These are phyloP conservation scores for Junonia oenone DNA, from an alignment of 2,888 invertebrate species.

Conservation along the genomic window DNA sequence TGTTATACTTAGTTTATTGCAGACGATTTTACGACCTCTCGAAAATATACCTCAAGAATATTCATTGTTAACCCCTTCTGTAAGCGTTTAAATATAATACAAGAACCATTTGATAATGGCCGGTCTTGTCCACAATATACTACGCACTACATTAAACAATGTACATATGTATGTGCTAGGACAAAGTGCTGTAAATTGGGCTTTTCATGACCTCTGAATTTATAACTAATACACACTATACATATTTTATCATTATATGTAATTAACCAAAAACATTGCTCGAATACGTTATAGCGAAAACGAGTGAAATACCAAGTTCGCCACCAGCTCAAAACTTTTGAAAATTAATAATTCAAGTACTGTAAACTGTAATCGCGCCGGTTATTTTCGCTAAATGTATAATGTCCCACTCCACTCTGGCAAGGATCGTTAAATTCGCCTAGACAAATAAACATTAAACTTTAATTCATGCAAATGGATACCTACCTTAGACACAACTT, in stretches of 20 bases:
- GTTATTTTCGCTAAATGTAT: neutral
- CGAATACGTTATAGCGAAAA: too few relatives aligned
- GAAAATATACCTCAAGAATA: constrained; percentile 12
- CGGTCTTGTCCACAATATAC: too few relatives aligned
- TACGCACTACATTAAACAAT: too few relatives aligned
- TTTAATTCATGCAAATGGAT: neutral
- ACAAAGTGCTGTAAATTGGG: too few relatives aligned
- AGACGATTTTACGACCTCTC: constrained; percentile 20
- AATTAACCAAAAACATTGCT: too few relatives aligned
- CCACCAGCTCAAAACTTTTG: neutral
- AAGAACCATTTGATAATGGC: too few relatives aligned
- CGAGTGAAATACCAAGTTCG: too few relatives aligned
- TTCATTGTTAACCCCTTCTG: neutral
- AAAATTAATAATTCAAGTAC: neutral
- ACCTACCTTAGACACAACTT: neutral
- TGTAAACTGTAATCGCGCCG: neutral
- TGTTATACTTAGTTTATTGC: constrained; percentile 30
- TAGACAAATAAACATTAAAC: constrained; percentile 9
- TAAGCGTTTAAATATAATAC: too few relatives aligned
- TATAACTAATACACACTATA: too few relatives aligned
- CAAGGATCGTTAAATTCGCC: constrained; percentile 1
- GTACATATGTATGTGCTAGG: too few relatives aligned
- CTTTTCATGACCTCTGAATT: too few relatives aligned
- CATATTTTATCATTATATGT: too few relatives aligned
- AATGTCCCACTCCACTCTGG: neutral